phyloP scores from a whole-genome alignment of 2,888 invertebrate species.

The Marronus borbonicus region DNA sequence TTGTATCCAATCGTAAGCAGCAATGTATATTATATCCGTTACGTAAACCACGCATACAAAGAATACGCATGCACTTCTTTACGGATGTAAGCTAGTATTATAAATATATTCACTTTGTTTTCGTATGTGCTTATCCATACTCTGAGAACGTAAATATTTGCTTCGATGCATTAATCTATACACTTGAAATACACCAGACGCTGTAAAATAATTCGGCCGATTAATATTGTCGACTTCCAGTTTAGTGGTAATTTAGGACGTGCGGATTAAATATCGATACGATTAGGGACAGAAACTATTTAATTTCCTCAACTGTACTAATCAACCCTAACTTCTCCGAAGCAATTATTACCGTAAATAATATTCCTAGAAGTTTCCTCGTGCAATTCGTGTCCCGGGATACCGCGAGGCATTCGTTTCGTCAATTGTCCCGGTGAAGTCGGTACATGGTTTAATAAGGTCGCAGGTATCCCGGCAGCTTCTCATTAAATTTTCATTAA shows the following conservation, averaged over 20 bases:
- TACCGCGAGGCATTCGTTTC: neutral
- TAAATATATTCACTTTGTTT: neutral
- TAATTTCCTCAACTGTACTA: too few relatives aligned
- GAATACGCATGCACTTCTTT: neutral
- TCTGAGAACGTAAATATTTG: neutral
- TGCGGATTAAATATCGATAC: too few relatives aligned
- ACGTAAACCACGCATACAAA: neutral
- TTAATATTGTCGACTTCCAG: neutral
- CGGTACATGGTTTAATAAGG: neutral
- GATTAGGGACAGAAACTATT: too few relatives aligned
- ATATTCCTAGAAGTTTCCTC: neutral
- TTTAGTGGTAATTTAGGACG: neutral
- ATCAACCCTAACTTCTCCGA: too few relatives aligned
- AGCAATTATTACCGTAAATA: too few relatives aligned
- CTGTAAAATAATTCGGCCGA: neutral
- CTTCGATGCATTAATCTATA: neutral
- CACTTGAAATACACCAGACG: neutral
- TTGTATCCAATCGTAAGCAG: too few relatives aligned
- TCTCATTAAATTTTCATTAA: conserved; percentile 17
- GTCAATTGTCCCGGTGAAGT: neutral
- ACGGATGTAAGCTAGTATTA: neutral
- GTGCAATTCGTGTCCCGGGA: neutral
- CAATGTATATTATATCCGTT: too few relatives aligned
- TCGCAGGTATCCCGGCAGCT: neutral
- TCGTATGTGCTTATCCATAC: neutral